phyloP scores from a whole-genome alignment of 2,797 vertebrate genomes.

The Notoglanidium macrostoma region DNA sequence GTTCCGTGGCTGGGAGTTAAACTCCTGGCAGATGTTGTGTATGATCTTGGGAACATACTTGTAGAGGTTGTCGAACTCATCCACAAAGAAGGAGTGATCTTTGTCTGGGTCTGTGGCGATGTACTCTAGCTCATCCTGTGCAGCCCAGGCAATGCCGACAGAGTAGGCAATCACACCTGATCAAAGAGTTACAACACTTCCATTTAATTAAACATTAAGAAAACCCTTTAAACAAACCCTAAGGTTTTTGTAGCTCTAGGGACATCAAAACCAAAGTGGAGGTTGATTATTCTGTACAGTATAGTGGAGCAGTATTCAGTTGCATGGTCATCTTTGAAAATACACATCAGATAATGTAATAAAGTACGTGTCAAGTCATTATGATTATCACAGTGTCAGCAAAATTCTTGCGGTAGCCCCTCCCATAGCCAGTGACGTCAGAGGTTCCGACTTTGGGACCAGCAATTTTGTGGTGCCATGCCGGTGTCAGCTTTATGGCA shows the following conservation, averaged over 20 bases:
- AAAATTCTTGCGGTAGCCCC: too few relatives aligned
- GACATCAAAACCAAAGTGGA: not conserved
- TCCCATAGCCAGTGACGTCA: too few relatives aligned
- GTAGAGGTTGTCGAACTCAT: conserved; percentile 95
- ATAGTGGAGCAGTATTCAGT: not conserved
- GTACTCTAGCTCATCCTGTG: conserved; percentile 93
- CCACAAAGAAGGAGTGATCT: conserved; percentile 96
- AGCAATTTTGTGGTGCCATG: too few relatives aligned
- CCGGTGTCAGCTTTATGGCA: too few relatives aligned
- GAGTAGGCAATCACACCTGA: conserved; percentile 95
- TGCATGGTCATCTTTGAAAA: not conserved
- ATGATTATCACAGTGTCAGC: too few relatives aligned
- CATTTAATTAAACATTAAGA: not conserved
- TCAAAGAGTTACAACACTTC: conserved; percentile 33
- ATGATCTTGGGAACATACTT: conserved; percentile 87
- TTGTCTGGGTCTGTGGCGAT: conserved; percentile 92
- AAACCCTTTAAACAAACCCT: not conserved
- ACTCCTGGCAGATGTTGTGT: conserved; percentile 96
- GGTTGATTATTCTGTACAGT: not conserved
- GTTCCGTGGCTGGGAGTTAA: conserved; percentile 96
- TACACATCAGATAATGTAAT: not conserved
- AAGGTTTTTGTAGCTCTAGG: not conserved
- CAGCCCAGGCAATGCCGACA: conserved; percentile 93
- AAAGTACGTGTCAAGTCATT: not conserved
- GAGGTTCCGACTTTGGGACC: too few relatives aligned